Percentiles rank a stretch among this genome's conserved stretches.
Conservation (phyloP, 2,888 invertebrate genomes). For the Tinea trinotella region DNA sequence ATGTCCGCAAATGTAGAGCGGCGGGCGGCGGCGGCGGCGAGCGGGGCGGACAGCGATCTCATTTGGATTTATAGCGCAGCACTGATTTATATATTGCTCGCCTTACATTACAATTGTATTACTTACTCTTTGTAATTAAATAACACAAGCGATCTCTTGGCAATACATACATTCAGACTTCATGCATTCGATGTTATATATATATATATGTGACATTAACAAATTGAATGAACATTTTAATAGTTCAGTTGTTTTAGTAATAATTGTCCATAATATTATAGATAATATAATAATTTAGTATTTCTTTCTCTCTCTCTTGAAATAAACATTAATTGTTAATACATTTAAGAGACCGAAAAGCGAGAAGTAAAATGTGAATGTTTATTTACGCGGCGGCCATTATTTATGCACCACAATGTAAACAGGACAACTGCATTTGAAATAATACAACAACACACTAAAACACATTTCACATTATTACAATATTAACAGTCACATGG, state of each 20-base stretch:
- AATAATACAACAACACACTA: neutral
- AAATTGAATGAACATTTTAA: too few species aligned
- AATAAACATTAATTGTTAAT: too few species aligned
- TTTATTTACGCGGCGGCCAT: constrained; percentile 4
- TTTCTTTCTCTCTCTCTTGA: too few species aligned
- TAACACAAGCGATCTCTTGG: constrained; percentile 4
- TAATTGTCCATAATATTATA: too few species aligned
- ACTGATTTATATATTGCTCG: constrained; percentile 16
- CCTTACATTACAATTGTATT: neutral
- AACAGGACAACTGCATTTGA: neutral
- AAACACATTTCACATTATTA: neutral
- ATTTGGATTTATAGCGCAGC: constrained; percentile 13
- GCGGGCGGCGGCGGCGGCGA: neutral
- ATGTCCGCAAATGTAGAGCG: neutral
- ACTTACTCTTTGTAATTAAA: neutral
- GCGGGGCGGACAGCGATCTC: constrained; percentile 11
- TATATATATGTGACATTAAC: too few species aligned
- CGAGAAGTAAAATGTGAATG: constrained; percentile 6
- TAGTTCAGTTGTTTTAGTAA: too few species aligned
- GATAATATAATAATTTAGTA: neutral
- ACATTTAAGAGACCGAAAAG: constrained; percentile 13
- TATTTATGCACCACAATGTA: constrained; percentile 6
- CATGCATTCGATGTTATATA: too few species aligned
- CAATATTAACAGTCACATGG: too few species aligned
- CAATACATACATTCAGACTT: too few species aligned